These are phyloP conservation scores for Samia ricini DNA, from an alignment of 1,140 invertebrate genomes.

Conservation along the genomic window DNA sequence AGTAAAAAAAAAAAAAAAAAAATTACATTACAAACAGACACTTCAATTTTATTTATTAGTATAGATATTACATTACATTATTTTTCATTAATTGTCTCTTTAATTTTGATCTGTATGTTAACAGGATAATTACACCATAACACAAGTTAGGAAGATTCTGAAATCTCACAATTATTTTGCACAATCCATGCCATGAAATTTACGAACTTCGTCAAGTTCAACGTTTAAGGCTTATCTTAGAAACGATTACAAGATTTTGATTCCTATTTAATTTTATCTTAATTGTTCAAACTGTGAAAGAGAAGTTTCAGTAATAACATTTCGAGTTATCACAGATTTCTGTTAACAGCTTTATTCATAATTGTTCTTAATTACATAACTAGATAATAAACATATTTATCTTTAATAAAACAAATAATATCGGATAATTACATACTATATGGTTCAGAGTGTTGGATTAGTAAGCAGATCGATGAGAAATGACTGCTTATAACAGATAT, in stretches of 20 bases:
- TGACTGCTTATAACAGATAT: too few species aligned
- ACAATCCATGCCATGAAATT: constrained; percentile 16
- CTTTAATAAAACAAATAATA: too few species aligned
- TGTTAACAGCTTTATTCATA: constrained; percentile 19
- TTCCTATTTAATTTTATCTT: constrained; percentile 70
- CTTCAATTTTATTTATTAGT: too few species aligned
- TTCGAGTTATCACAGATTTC: constrained; percentile 34
- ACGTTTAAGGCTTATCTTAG: constrained; percentile 67
- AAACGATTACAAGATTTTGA: constrained; percentile 69
- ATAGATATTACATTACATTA: background rate
- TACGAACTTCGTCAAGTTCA: constrained; percentile 58
- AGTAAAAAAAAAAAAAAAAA: too few species aligned
- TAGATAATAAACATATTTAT: background rate
- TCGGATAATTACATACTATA: too few species aligned
- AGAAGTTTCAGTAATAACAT: constrained; percentile 45
- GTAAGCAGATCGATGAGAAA: too few species aligned
- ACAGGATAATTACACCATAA: background rate
- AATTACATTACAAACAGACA: too few species aligned
- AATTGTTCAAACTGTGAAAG: constrained; percentile 60
- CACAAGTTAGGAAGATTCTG: constrained; percentile 1
- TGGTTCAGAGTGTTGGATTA: too few species aligned
- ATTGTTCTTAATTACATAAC: background rate
- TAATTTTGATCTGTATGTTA: constrained; percentile 14
- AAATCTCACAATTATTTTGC: constrained; percentile 8
- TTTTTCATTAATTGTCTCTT: background rate